phyloP scores from a whole-genome alignment of 2,113 vertebrate genomes.

The Onychorhynchus coronatus region DNA sequence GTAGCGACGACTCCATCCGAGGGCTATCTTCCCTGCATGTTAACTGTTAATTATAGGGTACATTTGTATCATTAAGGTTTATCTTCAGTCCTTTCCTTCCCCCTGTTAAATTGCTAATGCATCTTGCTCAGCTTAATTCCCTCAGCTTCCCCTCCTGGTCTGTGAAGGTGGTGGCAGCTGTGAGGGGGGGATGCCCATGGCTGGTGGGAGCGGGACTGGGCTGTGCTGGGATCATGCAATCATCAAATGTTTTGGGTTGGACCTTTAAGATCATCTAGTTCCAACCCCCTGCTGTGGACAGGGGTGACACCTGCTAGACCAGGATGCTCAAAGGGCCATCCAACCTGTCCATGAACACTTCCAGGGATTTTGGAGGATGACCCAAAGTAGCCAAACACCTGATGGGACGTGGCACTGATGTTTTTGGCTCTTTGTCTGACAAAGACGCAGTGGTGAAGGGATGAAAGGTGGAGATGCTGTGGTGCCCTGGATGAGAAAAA shows the following conservation, averaged over 20 bases:
- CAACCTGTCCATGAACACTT: fast-evolving
- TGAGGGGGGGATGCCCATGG: fast-evolving
- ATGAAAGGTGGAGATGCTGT: fast-evolving
- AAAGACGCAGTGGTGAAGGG: fast-evolving
- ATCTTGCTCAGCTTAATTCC: not conserved
- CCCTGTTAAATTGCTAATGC: not conserved
- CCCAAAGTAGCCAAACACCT: fast-evolving
- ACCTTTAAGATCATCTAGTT: not conserved
- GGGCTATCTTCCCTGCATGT: not conserved
- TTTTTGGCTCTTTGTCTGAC: not conserved
- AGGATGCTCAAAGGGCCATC: not conserved
- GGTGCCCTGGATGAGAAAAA: not conserved
- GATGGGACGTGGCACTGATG: fast-evolving
- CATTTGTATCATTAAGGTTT: conserved; percentile 6
- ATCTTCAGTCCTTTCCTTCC: not conserved
- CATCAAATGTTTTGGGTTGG: no score
- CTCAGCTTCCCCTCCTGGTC: not conserved
- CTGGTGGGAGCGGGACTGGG: fast-evolving
- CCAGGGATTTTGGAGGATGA: not conserved
- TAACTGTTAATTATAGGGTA: conserved; percentile 43
- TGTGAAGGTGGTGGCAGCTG: not conserved
- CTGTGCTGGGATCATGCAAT: not conserved
- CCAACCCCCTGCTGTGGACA: not conserved
- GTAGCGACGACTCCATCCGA: not conserved
- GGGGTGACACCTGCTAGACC: not conserved